These are phyloP conservation scores for Gouania willdenowi DNA, from an alignment of 2,797 vertebrate species.

Conservation along the genomic window DNA sequence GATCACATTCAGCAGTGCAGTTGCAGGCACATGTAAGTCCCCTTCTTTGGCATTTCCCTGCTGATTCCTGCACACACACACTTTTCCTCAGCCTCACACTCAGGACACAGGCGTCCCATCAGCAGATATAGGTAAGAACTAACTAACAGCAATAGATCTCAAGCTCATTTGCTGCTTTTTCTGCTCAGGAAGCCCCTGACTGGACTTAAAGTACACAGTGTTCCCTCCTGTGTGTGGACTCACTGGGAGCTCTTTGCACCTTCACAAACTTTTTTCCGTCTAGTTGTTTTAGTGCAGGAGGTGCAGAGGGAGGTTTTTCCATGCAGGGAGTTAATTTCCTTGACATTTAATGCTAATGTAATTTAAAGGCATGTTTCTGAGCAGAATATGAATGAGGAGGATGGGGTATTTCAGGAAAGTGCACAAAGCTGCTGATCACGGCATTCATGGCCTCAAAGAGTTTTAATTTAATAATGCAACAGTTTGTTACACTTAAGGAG, in stretches of 20 bases:
- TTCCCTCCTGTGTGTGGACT: conserved; percentile 17
- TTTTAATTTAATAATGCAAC: too few relatives aligned
- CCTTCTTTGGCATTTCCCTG: neutral
- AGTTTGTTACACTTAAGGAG: too few relatives aligned
- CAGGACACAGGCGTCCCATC: conserved; percentile 35
- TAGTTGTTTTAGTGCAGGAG: too few relatives aligned
- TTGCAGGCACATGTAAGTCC: conserved; percentile 6
- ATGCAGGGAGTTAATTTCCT: conserved; percentile 28
- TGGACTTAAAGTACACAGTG: conserved; percentile 32
- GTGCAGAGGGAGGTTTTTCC: conserved; percentile 9
- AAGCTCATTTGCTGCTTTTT: neutral
- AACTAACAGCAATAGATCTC: neutral
- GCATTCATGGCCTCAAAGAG: too few relatives aligned
- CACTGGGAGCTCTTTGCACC: too few relatives aligned
- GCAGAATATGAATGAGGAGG: conserved; percentile 34
- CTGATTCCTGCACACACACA: conserved; percentile 11
- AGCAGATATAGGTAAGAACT: conserved; percentile 42
- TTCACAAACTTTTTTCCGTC: too few relatives aligned
- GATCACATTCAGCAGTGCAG: conserved; percentile 5
- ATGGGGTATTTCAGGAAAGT: neutral
- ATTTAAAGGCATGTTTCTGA: conserved; percentile 31
- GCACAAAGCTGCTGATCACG: neutral
- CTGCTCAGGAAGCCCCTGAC: neutral
- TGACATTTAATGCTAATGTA: conserved; percentile 68
- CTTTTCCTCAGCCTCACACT: conserved; percentile 3